Base-by-base conservation (phyloP, 2,113 vertebrate species). In the Crotalus horridus region DNA sequence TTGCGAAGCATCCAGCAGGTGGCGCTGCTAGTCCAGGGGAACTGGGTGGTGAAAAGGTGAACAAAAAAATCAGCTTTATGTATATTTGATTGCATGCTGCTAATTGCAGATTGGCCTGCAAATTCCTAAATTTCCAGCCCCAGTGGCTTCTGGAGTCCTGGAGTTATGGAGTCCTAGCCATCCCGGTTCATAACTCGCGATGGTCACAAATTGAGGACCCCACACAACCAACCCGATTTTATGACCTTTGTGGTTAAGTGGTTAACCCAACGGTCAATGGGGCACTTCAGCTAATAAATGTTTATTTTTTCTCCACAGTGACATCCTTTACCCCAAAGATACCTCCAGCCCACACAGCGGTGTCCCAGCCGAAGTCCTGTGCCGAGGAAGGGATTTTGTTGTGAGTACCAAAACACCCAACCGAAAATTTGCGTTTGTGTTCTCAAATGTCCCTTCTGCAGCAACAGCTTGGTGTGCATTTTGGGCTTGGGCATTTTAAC, bases 1-100 rank as follows among this genome's bases (percentile, higher is more conserved):
- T 96, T 99, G 94, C 98, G 99, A 90, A 99, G 99, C 95, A 98
- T 99, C 96, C 99, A 99, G 97, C 99, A 99, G 98, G 99, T 99
- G 99, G 98, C 99, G 24, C 98, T 99, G 97, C 96, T 99, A 92
- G 99, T 99, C 91, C 99, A 99, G 96, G 99, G 99, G 43, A 99
- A 99, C 98, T 99, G 99, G 99, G 99, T 99, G 8, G 99, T 99
- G 8, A 99, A 99, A 96, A 99, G 99, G 99, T 99, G 96, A 91
- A 33, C 46, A 21, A 26, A 11, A 46, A 89, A 58, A 26, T 6
- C 15, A 33, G 39, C 43, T 48, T 89, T 61, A 48, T 48, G 0
- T 85, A 1, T n/a, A 29, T 54, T 87, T 87, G n/a, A 81, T 81
- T 20, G 69, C 64, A 17, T 17, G 64, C n/a, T 6, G 2, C 15